Evolutionary conservation across 2,797 vertebrate genomes (phyloP), one percentile per base, ranked within the genome.

Genomic region (Gouania willdenowi): DNA sequence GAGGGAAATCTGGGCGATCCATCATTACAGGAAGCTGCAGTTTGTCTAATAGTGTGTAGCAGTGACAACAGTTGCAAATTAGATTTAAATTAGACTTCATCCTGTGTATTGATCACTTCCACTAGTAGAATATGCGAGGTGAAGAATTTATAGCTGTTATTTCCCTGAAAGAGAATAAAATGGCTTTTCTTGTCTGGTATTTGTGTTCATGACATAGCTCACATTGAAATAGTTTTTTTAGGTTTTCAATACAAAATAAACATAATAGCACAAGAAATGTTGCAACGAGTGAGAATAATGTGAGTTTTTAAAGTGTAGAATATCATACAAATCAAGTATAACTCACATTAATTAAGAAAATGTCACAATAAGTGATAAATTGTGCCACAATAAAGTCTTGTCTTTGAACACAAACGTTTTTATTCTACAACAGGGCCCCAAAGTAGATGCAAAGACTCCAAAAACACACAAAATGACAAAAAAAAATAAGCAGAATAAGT

Each of bases 51-150:
- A 1, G n/a, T 17, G 21, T 24, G 5, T 5, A 14, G 26, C 51
- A 44, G 26, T 38, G 32, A 52, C 40, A 34, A 41, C 59, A 17
- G 24, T 8, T 24, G 19, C 3, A 40, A 66, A 65, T 56, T 48
- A 58, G 19, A 52, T 16, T 13, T 44, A 25, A 12, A 45, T 34
- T 26, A 34, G 36, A 23, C 28, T 51, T 44, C 26, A 41, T 49
- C 36, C 39, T 32, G 12, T 27, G 23, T 56, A 63, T 57, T 44
- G 49, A 70, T 62, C 17, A 3, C 7, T 49, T 54, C 54, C 8
- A 24, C 20, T 44, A 8, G 8, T 30, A 19, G 22, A n/a, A 17
- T 32, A 36, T 56, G 43, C 21, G 8, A 27, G 26, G 17, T n/a
- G n/a, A n/a, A n/a, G n/a, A n/a, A n/a, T n/a, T n/a, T n/a, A n/a